phyloP scores from a whole-genome alignment of 64 coral and sea anemone species.

The Pocillopora damicornis region DNA sequence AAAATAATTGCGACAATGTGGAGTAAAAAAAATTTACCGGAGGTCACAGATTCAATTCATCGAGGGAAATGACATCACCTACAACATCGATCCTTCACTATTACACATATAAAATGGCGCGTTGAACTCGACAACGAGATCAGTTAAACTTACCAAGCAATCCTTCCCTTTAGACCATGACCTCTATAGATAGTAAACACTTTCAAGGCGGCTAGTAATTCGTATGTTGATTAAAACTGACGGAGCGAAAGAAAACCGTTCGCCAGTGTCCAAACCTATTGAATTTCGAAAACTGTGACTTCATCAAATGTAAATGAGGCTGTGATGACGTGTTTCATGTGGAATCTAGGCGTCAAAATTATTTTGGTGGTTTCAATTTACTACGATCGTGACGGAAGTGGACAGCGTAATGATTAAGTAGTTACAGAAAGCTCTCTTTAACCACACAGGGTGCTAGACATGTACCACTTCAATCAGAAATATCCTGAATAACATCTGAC shows the following conservation, averaged over 20 bases:
- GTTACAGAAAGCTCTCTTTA: not conserved
- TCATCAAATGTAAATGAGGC: constrained; percentile 74
- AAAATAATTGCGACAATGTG: not conserved
- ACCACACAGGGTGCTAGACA: not conserved
- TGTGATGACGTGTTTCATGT: constrained; percentile 51
- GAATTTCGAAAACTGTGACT: constrained; percentile 79
- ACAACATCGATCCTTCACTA: constrained; percentile 8
- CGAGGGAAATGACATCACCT: constrained; percentile 35
- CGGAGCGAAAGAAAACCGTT: not conserved
- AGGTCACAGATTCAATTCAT: constrained; percentile 26
- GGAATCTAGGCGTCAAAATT: constrained; percentile 74
- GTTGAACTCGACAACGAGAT: not conserved
- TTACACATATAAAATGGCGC: constrained; percentile 24
- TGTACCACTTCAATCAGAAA: not conserved
- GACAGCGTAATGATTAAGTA: not conserved
- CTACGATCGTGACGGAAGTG: constrained; percentile 22
- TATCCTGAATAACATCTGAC: not conserved
- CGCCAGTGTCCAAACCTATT: constrained; percentile 60
- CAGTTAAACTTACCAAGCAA: constrained; percentile 36
- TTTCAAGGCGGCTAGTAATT: constrained; percentile 11
- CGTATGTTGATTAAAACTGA: constrained; percentile 9
- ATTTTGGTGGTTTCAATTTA: constrained; percentile 45
- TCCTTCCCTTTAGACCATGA: not conserved
- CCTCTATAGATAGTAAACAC: constrained; percentile 2
- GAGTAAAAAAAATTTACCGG: not conserved